Evolutionary conservation across 2,888 invertebrate species (phyloP).

Genomic region (Leptopilina syphax): DNA sequence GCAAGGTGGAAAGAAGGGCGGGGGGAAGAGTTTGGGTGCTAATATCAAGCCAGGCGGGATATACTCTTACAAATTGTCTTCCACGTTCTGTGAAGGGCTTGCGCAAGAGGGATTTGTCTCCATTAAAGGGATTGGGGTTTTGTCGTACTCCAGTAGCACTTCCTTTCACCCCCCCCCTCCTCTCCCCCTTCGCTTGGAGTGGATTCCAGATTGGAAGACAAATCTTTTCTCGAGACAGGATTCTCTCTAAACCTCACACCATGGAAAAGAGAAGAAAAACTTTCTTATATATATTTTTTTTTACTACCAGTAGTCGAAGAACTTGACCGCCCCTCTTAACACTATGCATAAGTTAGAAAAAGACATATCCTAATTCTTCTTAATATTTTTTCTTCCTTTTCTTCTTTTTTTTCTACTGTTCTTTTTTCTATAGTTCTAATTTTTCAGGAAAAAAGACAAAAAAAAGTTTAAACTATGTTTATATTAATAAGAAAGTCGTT

Average conservation of each 20-base stretch:
- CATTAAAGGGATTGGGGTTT: constrained; percentile 76
- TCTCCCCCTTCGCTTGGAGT: constrained; percentile 43
- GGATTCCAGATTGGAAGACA: constrained; percentile 61
- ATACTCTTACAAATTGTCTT: constrained; percentile 75
- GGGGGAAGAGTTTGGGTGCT: constrained; percentile 10
- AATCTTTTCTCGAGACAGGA: constrained; percentile 55
- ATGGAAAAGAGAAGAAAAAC: constrained; percentile 22
- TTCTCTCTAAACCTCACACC: constrained; percentile 43
- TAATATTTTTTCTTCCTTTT: neutral
- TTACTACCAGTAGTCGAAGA: constrained; percentile 22
- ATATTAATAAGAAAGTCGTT: too few relatives aligned
- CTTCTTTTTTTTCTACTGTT: neutral
- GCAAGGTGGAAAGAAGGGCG: neutral
- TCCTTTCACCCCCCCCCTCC: constrained; percentile 46
- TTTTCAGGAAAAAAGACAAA: too few relatives aligned
- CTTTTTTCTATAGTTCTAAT: too few relatives aligned
- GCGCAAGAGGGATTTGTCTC: constrained; percentile 73
- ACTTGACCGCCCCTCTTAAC: neutral
- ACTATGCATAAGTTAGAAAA: neutral
- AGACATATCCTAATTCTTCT: neutral
- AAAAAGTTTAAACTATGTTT: too few relatives aligned
- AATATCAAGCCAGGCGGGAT: constrained; percentile 56
- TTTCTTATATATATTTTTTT: constrained; percentile 21
- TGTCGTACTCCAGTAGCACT: constrained; percentile 72
- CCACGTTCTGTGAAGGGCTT: constrained; percentile 62